Base-by-base conservation (phyloP, 2,797 vertebrate genomes). In the Graptemys geographica region DNA sequence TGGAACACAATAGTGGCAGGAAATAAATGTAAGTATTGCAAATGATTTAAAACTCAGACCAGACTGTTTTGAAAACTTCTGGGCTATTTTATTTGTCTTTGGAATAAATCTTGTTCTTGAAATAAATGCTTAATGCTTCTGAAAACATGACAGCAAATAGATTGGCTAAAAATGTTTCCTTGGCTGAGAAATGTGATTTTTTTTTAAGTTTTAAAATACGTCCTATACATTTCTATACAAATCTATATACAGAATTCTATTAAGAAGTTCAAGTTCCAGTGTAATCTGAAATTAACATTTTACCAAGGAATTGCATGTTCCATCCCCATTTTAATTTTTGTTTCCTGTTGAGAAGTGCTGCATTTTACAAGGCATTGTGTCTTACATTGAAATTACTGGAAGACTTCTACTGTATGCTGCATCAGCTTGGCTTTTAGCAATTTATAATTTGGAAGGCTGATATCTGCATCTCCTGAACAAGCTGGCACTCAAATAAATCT, bases 1-100 rank as follows among this genome's bases (percentile, higher is more conserved):
- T 91, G 96, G 96, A 96, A 84, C 87, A 74, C 16, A 41, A 78
- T 94, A 83, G 89, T 96, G 92, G 90, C 94, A 81, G 98, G 86
- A 44, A 98, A 98, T 97, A 97, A 97, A 97, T 97, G 98, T 98
- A 96, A 98, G 98, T 98, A 98, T 83, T 93, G 51, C 80, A 86
- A 90, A 83, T 69, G 76, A 88, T 96, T 94, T 97, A 89, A 95
- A 98, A 98, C 96, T 98, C 94, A 59, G 51, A 69, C 23, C 44
- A 23, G 62, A 72, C 62, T 92, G 55, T 89, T 92, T 62, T 93
- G 76, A 94, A 97, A 98, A 98, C 97, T 98, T 98, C 96, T 49
- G 65, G 12, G 86, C 12, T 96, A 93, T 97, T 97, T 84, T 79
- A 84, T 86, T 81, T 87, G 16, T 62, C 85, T 94, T 90, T 47